Evolutionary conservation across 2,797 vertebrate genomes (phyloP).

Genomic region (Centropyge bicolor): DNA sequence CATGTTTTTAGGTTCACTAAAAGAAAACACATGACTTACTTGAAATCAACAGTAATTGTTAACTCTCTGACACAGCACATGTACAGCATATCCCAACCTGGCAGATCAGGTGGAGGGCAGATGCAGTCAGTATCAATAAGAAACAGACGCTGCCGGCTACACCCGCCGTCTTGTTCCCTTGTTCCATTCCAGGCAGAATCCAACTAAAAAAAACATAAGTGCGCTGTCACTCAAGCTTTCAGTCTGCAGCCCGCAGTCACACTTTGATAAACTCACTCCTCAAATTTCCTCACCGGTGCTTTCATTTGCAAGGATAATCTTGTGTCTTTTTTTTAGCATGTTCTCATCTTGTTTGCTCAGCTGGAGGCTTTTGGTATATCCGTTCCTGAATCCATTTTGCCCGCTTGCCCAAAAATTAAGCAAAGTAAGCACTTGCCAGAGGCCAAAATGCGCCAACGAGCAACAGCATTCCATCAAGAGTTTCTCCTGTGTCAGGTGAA

Average conservation of each 20-base stretch:
- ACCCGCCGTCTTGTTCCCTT: conserved; percentile 61
- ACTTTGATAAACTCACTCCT: conserved; percentile 76
- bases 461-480: conserved; percentile 31
- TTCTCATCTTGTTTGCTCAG: conserved; percentile 75
- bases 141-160: conserved; percentile 75
- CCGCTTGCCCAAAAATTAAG: conserved; percentile 57
- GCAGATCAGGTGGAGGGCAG: conserved; percentile 50
- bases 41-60: conserved; percentile 50
- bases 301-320: conserved; percentile 67
- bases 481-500: conserved; percentile 37
- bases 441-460: conserved; percentile 34
- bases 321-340: conserved; percentile 21
- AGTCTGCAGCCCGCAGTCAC: conserved; percentile 71
- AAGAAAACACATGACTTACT: conserved; percentile 12
- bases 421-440: conserved; percentile 60
- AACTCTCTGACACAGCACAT: conserved; percentile 56
- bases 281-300: conserved; percentile 56
- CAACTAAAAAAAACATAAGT: conserved; percentile 56
- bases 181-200: conserved; percentile 58
- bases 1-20: conserved; percentile 8
- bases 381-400: conserved; percentile 60
- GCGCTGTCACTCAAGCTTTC: conserved; percentile 76
- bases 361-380: conserved; percentile 70
- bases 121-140: conserved; percentile 77
- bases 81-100: conserved; percentile 50